Conservation (phyloP, 64 coral and sea anemone species). For the Actinia equina region DNA sequence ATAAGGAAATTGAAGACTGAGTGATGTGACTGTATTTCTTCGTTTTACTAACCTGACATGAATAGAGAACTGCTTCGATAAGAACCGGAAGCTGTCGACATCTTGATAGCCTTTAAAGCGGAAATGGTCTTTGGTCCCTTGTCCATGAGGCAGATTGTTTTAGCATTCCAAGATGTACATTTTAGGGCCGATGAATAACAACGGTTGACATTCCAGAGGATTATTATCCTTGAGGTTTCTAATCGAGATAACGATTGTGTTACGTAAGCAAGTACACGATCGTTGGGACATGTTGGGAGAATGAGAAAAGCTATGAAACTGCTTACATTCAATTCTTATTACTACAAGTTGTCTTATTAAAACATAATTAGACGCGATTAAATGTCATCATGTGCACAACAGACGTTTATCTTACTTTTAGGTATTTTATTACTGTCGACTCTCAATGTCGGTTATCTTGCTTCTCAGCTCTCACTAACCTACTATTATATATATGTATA, state of each 20-base stretch:
- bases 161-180: neutral
- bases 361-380: neutral
- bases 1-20: neutral
- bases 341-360: neutral
- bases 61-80: neutral
- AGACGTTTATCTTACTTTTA: neutral
- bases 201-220: neutral
- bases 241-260: neutral
- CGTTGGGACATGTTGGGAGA: neutral
- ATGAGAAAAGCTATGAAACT: neutral
- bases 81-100: neutral
- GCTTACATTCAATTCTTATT: neutral
- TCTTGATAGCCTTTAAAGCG: constrained; percentile 19
- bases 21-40: neutral
- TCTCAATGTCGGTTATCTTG: neutral
- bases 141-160: neutral
- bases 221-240: neutral
- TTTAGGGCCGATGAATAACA: neutral
- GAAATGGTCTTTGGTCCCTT: neutral
- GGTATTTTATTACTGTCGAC: neutral
- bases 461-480: neutral
- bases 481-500: neutral
- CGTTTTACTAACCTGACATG: neutral
- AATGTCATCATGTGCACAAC: neutral
- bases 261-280: neutral